A percentile compares a stretch with the other conserved stretches of the same genome.
These are phyloP conservation scores for Ctenopoma kingsleyae DNA, from an alignment of 2,797 vertebrate genomes.

Conservation along the genomic window DNA sequence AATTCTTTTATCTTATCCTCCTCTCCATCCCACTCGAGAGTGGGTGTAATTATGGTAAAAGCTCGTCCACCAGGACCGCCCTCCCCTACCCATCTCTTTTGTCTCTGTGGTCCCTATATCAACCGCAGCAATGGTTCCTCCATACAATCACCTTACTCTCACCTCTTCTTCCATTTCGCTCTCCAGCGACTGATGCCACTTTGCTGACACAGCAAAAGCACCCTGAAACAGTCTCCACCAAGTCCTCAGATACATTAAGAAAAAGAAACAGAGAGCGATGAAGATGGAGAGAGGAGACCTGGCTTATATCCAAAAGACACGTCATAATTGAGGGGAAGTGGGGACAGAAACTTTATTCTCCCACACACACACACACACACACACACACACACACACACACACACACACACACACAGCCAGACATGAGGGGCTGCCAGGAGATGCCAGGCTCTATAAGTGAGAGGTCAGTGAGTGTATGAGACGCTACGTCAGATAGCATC, in stretches of 20 bases:
- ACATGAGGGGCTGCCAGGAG: conserved; percentile 27
- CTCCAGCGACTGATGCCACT: conserved; percentile 79
- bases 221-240: conserved; percentile 40
- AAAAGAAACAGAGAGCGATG: conserved; percentile 33
- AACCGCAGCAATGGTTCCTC: conserved; percentile 18
- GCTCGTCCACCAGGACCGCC: conserved; percentile 51
- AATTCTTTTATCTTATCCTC: conserved; percentile 40
- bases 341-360: conserved; percentile 51
- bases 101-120: conserved; percentile 34
- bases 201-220: conserved; percentile 80
- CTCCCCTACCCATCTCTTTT: conserved; percentile 50
- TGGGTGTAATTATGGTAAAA: conserved; percentile 82
- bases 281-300: conserved; percentile 45
- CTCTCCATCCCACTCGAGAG: conserved; percentile 40
- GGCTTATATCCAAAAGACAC: conserved; percentile 68
- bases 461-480: conserved; percentile 57
- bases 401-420: conserved; percentile 16
- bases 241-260: conserved; percentile 61
- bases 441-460: conserved; percentile 57
- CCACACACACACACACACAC: conserved; percentile 16
- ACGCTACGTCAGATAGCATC: conserved; percentile 60
- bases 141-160: conserved; percentile 44
- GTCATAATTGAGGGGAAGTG: conserved; percentile 44
- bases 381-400: conserved; percentile 9
- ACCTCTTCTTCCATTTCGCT: conserved; percentile 30